These are phyloP conservation scores for Neoaliturus tenellus DNA, from an alignment of 2,888 invertebrate genomes.

Conservation along the genomic window DNA sequence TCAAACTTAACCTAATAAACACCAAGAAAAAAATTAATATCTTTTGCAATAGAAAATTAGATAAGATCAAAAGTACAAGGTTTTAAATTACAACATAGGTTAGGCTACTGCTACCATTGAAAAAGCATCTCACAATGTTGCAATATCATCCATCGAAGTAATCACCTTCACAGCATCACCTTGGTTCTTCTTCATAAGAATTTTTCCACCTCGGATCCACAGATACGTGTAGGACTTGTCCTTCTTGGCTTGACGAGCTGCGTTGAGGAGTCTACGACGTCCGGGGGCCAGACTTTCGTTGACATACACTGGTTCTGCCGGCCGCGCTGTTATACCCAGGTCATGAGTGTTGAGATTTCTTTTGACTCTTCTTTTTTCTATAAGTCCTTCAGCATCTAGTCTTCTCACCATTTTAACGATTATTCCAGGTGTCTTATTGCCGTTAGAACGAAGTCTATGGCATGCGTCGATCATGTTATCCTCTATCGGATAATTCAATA, in stretches of 20 bases:
- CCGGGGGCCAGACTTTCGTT: conserved; percentile 45
- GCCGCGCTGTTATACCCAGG: not conserved
- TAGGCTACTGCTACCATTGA: no score
- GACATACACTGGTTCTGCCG: conserved; percentile 1
- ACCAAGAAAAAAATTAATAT: no score
- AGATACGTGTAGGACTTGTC: conserved; percentile 4
- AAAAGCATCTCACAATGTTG: no score
- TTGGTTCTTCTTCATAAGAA: conserved; percentile 10
- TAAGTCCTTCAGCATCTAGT: conserved; percentile 35
- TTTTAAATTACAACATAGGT: no score
- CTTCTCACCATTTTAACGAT: conserved; percentile 39
- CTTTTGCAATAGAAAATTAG: no score
- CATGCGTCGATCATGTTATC: conserved; percentile 14
- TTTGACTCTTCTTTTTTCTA: conserved; percentile 14
- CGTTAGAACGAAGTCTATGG: not conserved
- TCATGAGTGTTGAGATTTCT: conserved; percentile 35
- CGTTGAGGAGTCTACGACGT: not conserved
- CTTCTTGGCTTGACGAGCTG: conserved; percentile 20
- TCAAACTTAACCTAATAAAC: no score
- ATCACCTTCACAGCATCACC: conserved; percentile 10
- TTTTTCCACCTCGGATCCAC: conserved; percentile 22
- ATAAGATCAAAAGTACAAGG: no score
- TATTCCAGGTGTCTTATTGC: conserved; percentile 17
- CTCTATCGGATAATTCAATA: not conserved
- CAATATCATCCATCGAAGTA: not conserved